phyloP scores from a whole-genome alignment of 2,113 vertebrate species.

The Grantiella picta region DNA sequence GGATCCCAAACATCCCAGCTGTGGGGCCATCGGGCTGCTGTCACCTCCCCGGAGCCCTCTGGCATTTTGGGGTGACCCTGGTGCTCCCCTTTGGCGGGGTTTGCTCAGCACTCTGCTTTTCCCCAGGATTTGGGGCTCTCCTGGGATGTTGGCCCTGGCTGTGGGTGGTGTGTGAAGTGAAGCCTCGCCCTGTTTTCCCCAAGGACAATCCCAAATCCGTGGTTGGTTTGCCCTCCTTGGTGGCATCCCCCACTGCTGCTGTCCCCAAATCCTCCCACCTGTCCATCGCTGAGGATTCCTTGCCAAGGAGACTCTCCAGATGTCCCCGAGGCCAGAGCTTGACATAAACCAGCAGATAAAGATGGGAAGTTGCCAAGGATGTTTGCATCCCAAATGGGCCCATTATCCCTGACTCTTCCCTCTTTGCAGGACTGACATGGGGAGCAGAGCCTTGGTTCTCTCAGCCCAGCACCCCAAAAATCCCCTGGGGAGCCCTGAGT shows the following conservation, averaged over 20 bases:
- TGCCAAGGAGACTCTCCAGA: conserved; percentile 3
- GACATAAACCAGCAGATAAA: conserved; percentile 23
- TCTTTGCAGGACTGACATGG: fast-evolving
- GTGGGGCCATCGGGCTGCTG: not conserved
- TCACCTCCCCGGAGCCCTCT: not conserved
- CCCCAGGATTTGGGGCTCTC: not conserved
- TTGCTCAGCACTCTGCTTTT: not conserved
- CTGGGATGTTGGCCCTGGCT: fast-evolving
- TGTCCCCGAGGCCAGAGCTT: conserved; percentile 20
- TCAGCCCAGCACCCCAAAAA: not conserved
- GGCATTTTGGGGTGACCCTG: not conserved
- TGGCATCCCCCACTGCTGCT: not conserved
- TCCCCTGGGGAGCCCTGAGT: fast-evolving
- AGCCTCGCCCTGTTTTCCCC: not conserved
- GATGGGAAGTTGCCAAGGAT: not conserved
- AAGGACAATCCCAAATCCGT: not conserved
- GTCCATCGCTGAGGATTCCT: not conserved
- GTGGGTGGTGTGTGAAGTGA: not conserved
- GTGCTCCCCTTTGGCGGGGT: not conserved
- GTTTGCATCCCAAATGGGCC: not conserved
- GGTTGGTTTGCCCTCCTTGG: fast-evolving
- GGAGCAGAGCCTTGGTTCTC: not conserved
- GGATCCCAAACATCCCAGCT: not conserved
- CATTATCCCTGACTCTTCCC: not conserved
- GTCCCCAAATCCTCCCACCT: not conserved